phyloP scores from a whole-genome alignment of 2,113 vertebrate species.

The Typhlomys cinereus region DNA sequence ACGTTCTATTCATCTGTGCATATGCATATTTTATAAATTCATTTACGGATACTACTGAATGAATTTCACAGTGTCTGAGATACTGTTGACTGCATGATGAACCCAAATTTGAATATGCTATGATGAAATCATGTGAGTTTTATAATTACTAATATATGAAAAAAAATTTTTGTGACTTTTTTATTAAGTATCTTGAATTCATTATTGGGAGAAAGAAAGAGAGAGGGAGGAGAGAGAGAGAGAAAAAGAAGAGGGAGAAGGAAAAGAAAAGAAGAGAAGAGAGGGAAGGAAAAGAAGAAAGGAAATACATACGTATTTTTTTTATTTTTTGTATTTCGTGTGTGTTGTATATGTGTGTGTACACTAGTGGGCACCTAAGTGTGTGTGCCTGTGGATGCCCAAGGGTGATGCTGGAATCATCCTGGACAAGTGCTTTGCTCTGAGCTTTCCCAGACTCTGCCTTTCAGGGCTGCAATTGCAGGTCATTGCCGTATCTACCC shows the following conservation, averaged over 20 bases:
- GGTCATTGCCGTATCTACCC: too few species aligned
- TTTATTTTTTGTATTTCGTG: neutral
- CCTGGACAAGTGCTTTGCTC: too few species aligned
- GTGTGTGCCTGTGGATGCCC: neutral
- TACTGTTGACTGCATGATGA: neutral
- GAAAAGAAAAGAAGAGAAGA: neutral
- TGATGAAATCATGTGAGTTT: neutral
- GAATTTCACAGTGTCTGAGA: neutral
- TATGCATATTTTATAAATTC: neutral
- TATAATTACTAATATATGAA: neutral
- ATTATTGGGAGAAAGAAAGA: neutral
- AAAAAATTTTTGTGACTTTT: neutral
- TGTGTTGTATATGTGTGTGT: neutral
- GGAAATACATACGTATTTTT: too few species aligned
- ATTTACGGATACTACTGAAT: neutral
- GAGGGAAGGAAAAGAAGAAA: too few species aligned
- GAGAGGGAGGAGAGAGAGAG: neutral
- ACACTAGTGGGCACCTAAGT: too few species aligned
- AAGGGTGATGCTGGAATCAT: constrained; percentile 1
- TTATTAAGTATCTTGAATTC: constrained; percentile 3
- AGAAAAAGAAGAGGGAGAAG: neutral
- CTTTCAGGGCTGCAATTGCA: too few species aligned
- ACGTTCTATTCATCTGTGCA: neutral
- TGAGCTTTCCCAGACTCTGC: too few species aligned
- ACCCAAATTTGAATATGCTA: neutral